A percentile compares a stretch with the other conserved stretches of the same genome.
Evolutionary conservation across 2,113 vertebrate genomes (phyloP).

Genomic region (Mirounga angustirostris): DNA sequence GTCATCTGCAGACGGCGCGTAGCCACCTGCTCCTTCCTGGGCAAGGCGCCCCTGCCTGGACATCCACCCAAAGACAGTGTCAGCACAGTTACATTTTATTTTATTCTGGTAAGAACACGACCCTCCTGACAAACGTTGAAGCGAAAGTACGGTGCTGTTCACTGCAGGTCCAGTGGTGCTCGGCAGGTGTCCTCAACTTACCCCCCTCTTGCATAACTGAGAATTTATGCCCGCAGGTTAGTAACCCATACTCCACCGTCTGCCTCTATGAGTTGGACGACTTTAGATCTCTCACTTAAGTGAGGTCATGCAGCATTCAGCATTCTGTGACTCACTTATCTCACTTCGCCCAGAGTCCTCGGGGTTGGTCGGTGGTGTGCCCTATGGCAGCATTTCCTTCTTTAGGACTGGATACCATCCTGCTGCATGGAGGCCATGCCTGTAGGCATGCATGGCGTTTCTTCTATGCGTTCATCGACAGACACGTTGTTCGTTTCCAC

Average conservation of each 20-base stretch:
- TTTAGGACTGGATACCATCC: too few species aligned
- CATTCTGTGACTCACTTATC: not conserved
- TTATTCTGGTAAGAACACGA: not conserved
- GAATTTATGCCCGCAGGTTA: not conserved
- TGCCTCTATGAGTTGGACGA: not conserved
- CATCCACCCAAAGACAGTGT: not conserved
- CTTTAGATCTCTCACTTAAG: not conserved
- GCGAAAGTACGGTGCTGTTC: not conserved
- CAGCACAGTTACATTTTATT: not conserved
- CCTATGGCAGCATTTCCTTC: not conserved
- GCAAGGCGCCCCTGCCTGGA: not conserved
- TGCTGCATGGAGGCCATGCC: not conserved
- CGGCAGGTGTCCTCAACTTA: not conserved
- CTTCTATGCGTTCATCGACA: rapidly evolving
- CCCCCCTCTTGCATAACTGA: rapidly evolving
- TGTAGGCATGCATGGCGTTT: rapidly evolving
- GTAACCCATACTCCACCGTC: not conserved
- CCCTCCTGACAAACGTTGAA: not conserved
- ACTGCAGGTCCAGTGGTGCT: not conserved
- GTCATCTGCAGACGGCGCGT: not conserved
- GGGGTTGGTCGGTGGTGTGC: not conserved
- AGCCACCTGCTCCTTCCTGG: not conserved
- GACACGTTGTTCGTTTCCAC: too few species aligned
- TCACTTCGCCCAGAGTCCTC: not conserved
- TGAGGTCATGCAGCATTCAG: not conserved